Percentiles rank a stretch among this genome's conserved stretches.
Evolutionary conservation across 2,797 vertebrate genomes (phyloP).

Genomic region (Picus viridis): DNA sequence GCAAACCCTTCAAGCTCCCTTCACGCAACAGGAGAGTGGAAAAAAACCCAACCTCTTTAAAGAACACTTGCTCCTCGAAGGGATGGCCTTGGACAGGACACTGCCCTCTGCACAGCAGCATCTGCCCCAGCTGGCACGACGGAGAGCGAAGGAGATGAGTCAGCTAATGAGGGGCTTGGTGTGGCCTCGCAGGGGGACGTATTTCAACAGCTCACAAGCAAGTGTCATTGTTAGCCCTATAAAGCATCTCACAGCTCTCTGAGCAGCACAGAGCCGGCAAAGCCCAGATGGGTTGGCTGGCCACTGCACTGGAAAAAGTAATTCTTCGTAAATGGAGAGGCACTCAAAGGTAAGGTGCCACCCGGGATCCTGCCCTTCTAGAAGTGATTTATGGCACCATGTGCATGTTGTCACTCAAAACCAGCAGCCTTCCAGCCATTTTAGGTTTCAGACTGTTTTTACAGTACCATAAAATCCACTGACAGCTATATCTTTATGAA

Average conservation of each 20-base stretch:
- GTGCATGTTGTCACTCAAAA: conserved; percentile 57
- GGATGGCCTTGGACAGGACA: not conserved
- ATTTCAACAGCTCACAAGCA: not conserved
- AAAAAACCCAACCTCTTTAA: not conserved
- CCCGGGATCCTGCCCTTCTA: conserved; percentile 38
- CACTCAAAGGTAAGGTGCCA: conserved; percentile 67
- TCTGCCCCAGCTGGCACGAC: fast-evolving
- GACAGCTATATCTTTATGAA: conserved; percentile 22
- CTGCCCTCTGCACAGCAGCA: not conserved
- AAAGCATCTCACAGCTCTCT: conserved; percentile 1
- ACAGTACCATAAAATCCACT: conserved; percentile 50
- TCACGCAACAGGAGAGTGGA: not conserved
- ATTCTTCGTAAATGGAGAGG: conserved; percentile 68
- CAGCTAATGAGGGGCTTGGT: not conserved
- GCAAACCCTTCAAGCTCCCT: not conserved
- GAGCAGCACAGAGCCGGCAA: conserved; percentile 44
- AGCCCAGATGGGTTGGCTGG: conserved; percentile 58
- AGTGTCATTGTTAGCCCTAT: conserved; percentile 25
- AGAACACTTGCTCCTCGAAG: not conserved
- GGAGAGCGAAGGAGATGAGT: not conserved
- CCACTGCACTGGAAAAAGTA: conserved; percentile 52
- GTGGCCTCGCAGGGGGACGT: not conserved
- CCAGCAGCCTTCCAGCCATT: conserved; percentile 39
- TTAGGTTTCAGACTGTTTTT: conserved; percentile 61
- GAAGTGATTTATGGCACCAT: conserved; percentile 52